Evolutionary conservation across 1,140 invertebrate species (phyloP), one percentile per base, ranked within the genome.

Genomic region (Oryzaephilus surinamensis): DNA sequence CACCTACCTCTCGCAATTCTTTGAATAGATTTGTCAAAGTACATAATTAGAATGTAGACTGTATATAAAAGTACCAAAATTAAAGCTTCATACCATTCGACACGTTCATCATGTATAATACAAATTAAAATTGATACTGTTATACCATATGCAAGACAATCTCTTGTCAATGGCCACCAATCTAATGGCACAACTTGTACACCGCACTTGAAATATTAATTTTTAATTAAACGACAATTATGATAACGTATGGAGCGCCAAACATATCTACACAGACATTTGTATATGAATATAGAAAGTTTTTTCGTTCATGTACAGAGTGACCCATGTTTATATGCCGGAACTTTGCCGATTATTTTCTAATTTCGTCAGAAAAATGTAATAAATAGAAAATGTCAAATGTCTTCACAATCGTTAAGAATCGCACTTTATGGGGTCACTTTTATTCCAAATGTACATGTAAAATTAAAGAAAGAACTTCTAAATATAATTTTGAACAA

Each of bases 151-250:
- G 87, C 86, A 8, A 91, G 64, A 55, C 87, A 92, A 55, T 96
- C 91, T 55, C 92, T 72, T 26, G 87, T 85, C 45, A 95, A 67
- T 6, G 91, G 90, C 87, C 86, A 94, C 87, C 88, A 94, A 58
- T 92, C 85, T 38, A 94, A 63, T 10, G 85, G 82, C 23, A 93
- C 78, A 10, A 87, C 82, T 84, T 92, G 47, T 6, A 58, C 60
- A 5, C 60, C 58, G 33, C 57, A 60, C 60, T 62, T 35, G 11
- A 24, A 24, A n/a, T 11, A 24, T 24, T 4, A 24, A 24, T n/a
- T 24, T 6, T 24, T 11, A 10, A n/a, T 2, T n/a, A 24, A 3
- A n/a, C 23, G 19, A 20, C 19, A 20, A 11, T 24, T 11, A 10
- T 3, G 4, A 6, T 16, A 32, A 6, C 10, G 6, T 6, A 29